Evolutionary conservation across 2,888 invertebrate genomes (phyloP).

Genomic region (Nephrotoma guestfalica): DNA sequence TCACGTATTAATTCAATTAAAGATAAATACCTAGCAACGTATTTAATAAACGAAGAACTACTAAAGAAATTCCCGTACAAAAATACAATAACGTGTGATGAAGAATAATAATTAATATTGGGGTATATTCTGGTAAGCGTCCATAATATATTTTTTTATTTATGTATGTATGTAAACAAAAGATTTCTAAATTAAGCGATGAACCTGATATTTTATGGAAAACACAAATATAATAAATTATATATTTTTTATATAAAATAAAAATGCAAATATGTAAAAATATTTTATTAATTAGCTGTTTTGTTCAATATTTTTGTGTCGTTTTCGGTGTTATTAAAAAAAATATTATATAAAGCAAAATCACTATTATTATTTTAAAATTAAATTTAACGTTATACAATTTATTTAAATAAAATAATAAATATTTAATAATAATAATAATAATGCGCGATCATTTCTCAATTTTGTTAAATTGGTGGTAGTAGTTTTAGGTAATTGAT

Average conservation of each 20-base stretch:
- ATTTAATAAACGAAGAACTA: background rate
- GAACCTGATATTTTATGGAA: background rate
- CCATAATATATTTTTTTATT: background rate
- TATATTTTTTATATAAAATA: background rate
- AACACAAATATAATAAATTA: background rate
- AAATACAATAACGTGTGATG: background rate
- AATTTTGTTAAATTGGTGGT: background rate
- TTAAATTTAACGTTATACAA: background rate
- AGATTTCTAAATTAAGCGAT: background rate
- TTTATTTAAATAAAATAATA: background rate
- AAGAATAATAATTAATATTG: background rate
- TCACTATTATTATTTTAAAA: background rate
- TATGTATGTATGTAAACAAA: background rate
- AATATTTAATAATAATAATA: background rate
- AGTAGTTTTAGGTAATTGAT: background rate
- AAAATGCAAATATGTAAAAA: background rate
- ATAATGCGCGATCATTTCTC: background rate
- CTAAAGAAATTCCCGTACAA: background rate
- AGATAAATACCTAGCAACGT: background rate
- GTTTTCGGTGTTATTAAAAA: background rate
- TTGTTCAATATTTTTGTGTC: background rate
- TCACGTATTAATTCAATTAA: background rate
- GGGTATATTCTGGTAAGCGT: background rate
- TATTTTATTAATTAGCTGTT: background rate
- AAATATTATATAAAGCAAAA: background rate